Base-by-base conservation (phyloP, 2,888 invertebrate species). In the Tipula confusa region DNA sequence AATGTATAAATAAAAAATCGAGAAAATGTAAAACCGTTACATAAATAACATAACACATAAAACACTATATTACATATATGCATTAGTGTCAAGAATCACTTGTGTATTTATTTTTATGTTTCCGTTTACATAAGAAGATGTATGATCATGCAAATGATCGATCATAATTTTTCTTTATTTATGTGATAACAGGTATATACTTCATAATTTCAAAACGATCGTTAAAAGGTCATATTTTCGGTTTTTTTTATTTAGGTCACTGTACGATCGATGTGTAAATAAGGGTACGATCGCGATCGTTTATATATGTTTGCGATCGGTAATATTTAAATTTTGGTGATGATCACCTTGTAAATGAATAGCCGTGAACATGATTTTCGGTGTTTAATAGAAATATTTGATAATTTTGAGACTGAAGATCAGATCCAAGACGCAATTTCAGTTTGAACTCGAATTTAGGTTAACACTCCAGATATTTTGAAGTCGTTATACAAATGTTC, bases 11-110 rank as follows among this genome's bases (percentile, higher is more conserved):
- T 24, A 24, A 64, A 64, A 64, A 64, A 24, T 64, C 24, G 64
- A 24, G 64, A 24, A 64, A 64, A 64, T 64, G 18, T 64, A 64
- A 24, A 64, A 64, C 64, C 64, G 64, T 64, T 64, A 64, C 64
- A 24, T 64, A 64, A 64, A 64, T 64, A 64, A 64, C 64, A 64
- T 64, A 64, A 64, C 18, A 64, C 64, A 64, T 64, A 64, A 64
- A 64, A 64, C 64, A 64, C 24, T 64, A 9, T 64, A 24, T 64
- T 24, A 64, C 15, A 15, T n/a, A 64, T 24, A 24, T 24, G 64
- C 64, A 64, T 64, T 64, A 64, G 24, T 24, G 64, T 64, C 64
- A 64, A 64, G 64, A 64, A 64, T 64, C 64, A 64, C 64, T 64
- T 24, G 64, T 64, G 24, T 24, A 64, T 24, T 24, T 11, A n/a